phyloP scores from a whole-genome alignment of 2,113 vertebrate species.

The Corythornis cristatus region DNA sequence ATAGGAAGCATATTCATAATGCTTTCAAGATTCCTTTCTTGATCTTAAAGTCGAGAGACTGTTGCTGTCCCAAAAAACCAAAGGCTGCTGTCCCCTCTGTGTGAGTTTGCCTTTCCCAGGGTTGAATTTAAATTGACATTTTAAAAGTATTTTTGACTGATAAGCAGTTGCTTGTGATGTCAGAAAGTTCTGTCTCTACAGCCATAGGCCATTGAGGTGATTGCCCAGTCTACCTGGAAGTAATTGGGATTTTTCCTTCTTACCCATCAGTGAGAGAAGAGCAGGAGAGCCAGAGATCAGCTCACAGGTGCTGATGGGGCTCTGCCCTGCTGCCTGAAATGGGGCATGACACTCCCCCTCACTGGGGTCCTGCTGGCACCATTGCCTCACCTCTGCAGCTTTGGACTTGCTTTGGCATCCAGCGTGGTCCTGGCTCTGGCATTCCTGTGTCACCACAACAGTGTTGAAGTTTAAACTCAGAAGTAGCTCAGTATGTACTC shows the following conservation, averaged over 20 bases:
- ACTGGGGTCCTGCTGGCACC: neutral
- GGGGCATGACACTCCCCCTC: neutral
- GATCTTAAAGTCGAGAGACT: neutral
- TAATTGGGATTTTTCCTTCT: neutral
- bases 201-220: neutral
- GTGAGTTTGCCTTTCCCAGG: neutral
- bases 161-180: neutral
- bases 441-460: rapidly evolving
- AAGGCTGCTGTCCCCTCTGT: neutral
- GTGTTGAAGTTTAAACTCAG: neutral
- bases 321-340: neutral
- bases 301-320: neutral
- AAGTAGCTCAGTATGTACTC: neutral
- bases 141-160: neutral
- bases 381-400: neutral
- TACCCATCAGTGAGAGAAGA: neutral
- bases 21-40: neutral
- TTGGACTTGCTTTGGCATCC: neutral
- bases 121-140: neutral
- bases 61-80: neutral
- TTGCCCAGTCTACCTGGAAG: neutral
- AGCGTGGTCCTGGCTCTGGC: neutral
- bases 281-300: neutral
- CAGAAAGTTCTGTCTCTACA: neutral
- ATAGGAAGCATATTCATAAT: neutral